Conservation (phyloP, 2,797 vertebrate genomes). For the Neopelma chrysocephalum region DNA sequence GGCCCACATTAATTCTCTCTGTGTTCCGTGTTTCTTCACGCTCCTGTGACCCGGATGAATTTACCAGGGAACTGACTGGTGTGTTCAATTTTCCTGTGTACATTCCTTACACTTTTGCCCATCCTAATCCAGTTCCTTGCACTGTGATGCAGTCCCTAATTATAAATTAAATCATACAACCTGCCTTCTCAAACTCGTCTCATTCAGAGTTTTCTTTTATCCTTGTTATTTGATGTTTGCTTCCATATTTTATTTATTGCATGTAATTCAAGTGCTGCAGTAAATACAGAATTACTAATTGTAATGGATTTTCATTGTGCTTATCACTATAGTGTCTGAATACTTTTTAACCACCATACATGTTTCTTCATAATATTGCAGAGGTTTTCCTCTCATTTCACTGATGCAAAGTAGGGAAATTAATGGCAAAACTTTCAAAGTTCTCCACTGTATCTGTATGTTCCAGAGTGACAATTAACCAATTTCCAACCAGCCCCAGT, state of each 20-base stretch:
- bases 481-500: not conserved
- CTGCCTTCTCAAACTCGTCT: not conserved
- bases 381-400: not conserved
- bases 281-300: slow-evolving; percentile 37
- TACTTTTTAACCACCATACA: not conserved
- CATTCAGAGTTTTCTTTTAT: slow-evolving; percentile 32
- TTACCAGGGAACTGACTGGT: not conserved
- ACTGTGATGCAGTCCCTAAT: not conserved
- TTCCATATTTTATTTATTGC: slow-evolving; percentile 41
- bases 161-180: not conserved
- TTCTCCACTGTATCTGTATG: not conserved
- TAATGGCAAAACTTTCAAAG: not conserved
- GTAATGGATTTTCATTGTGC: not conserved
- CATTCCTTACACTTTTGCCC: not conserved
- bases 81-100: not conserved
- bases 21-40: not conserved
- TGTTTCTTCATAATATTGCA: not conserved
- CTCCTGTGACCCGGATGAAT: slow-evolving; percentile 17
- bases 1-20: not conserved
- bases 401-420: not conserved
- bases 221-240: slow-evolving; percentile 41
- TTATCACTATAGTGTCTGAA: not conserved
- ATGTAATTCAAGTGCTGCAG: slow-evolving; percentile 13
- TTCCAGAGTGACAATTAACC: not conserved
- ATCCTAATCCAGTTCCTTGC: not conserved